A percentile compares a stretch with the other conserved stretches of the same genome.
Evolutionary conservation across 2,888 invertebrate genomes (phyloP).

Genomic region (Romanomermis culicivorax): DNA sequence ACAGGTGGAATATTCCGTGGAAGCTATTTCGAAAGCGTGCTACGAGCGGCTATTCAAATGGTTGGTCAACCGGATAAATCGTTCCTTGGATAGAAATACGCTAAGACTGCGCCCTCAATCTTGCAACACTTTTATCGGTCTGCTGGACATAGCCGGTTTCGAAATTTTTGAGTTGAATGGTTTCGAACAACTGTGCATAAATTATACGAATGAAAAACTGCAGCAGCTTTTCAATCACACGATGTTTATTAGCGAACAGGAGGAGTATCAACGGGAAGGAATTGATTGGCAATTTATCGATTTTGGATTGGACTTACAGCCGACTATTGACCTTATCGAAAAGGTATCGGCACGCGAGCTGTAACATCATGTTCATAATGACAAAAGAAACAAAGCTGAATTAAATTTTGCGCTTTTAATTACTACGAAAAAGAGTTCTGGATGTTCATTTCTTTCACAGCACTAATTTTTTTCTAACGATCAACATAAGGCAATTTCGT

Average conservation of each 20-base stretch:
- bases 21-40: conserved; percentile 93
- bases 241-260: conserved; percentile 98
- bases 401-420: background rate
- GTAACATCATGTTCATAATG: background rate
- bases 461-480: too few species aligned
- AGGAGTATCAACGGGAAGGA: conserved; percentile 95
- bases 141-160: conserved; percentile 98
- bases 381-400: background rate
- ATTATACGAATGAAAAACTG: conserved; percentile 97
- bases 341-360: conserved; percentile 40
- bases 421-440: too few species aligned
- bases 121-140: conserved; percentile 96
- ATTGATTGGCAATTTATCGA: conserved; percentile 99
- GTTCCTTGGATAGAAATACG: conserved; percentile 70
- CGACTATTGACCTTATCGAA: conserved; percentile 94
- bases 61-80: conserved; percentile 90
- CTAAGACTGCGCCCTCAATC: conserved; percentile 47
- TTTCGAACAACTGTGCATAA: conserved; percentile 95
- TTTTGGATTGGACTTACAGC: conserved; percentile 93
- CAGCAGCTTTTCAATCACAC: conserved; percentile 99
- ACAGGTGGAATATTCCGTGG: conserved; percentile 91
- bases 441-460: too few species aligned
- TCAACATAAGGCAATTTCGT: too few species aligned
- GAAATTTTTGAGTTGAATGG: conserved; percentile 96
- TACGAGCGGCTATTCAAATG: conserved; percentile 98